Conservation (phyloP, 2,797 vertebrate genomes). For the Sebastes matsubarae region DNA sequence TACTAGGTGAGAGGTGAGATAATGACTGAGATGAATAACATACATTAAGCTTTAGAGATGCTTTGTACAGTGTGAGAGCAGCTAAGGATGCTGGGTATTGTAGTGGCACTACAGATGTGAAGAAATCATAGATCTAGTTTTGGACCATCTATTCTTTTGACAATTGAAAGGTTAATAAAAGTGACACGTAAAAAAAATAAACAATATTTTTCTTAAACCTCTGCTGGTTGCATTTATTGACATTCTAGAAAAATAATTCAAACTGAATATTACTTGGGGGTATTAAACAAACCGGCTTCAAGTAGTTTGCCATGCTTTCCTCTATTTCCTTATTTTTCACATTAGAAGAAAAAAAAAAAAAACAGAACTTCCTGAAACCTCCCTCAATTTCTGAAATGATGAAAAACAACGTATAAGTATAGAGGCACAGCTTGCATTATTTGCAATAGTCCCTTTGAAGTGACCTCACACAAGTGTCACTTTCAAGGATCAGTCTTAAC, state of each 20-base stretch:
- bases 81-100: slow-evolving; percentile 65
- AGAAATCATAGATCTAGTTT: slow-evolving; percentile 81
- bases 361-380: not conserved
- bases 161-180: slow-evolving; percentile 73
- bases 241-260: slow-evolving; percentile 44
- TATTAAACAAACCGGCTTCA: not conserved
- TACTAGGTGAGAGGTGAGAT: slow-evolving; percentile 61
- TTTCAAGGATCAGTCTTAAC: not conserved
- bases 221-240: slow-evolving; percentile 63
- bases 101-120: slow-evolving; percentile 80
- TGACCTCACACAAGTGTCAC: not conserved
- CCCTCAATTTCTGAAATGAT: not conserved
- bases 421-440: slow-evolving; percentile 20
- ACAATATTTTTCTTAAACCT: slow-evolving; percentile 84
- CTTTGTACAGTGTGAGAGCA: slow-evolving; percentile 63
- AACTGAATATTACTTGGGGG: not conserved
- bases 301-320: not conserved
- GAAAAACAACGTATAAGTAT: not conserved
- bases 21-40: slow-evolving; percentile 52
- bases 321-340: not conserved
- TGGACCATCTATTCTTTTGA: slow-evolving; percentile 81
- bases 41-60: slow-evolving; percentile 68
- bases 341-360: slow-evolving; percentile 18
- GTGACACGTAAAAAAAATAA: slow-evolving; percentile 71
- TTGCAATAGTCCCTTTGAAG: slow-evolving; percentile 10